These are phyloP conservation scores for Pentalonia nigronervosa DNA, from an alignment of 1,140 invertebrate species.

Conservation along the genomic window DNA sequence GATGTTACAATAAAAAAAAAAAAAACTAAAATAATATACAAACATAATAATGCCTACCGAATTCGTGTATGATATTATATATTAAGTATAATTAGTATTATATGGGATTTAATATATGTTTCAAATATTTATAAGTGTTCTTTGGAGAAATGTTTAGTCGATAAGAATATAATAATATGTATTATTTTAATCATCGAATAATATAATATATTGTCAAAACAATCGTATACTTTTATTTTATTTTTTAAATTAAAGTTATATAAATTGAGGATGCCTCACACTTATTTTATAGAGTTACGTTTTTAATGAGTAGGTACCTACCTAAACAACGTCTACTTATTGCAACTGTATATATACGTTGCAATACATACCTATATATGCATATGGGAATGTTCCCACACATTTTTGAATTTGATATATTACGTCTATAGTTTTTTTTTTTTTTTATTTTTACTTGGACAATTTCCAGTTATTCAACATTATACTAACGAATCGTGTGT, in stretches of 20 bases:
- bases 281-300: not conserved
- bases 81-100: not conserved
- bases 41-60: not conserved
- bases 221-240: not conserved
- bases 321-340: not conserved
- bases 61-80: not conserved
- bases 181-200: too few relatives aligned
- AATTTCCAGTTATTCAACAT: constrained; percentile 41
- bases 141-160: not conserved
- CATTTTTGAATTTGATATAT: constrained; percentile 25
- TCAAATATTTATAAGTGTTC: not conserved
- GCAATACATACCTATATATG: not conserved
- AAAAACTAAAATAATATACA: not conserved
- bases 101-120: not conserved
- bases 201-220: not conserved
- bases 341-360: constrained; percentile 27
- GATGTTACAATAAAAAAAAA: not conserved
- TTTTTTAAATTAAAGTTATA: constrained; percentile 40
- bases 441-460: constrained; percentile 31
- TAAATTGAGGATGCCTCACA: constrained; percentile 25
- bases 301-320: constrained; percentile 18
- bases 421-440: constrained; percentile 17
- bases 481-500: constrained; percentile 31
- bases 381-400: constrained; percentile 47
- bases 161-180: not conserved